A percentile compares a stretch with the other conserved stretches of the same genome.
Evolutionary conservation across 2,797 vertebrate species (phyloP).

Genomic region (Gobionotothen gibberifrons): DNA sequence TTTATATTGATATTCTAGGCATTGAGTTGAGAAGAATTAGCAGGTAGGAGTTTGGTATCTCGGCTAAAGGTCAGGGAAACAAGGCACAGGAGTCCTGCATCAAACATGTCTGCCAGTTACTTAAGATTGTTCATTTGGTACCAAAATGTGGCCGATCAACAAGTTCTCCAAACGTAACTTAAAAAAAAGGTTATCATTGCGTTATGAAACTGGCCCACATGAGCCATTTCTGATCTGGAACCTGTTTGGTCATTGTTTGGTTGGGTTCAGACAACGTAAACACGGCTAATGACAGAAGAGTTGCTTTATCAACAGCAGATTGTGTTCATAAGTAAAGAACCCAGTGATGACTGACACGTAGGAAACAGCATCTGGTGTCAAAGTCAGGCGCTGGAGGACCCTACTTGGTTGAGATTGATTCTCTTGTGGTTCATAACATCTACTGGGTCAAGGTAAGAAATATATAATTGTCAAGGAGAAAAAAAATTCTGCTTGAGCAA

Average conservation of each 20-base stretch:
- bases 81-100: neutral
- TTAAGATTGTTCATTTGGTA: neutral
- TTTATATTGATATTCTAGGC: slow-evolving; percentile 34
- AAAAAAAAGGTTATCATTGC: neutral
- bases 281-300: neutral
- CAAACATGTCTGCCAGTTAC: neutral
- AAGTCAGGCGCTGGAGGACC: neutral
- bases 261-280: neutral
- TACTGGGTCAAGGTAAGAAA: no score
- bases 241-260: neutral
- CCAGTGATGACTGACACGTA: no score
- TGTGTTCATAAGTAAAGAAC: neutral
- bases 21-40: slow-evolving; percentile 16
- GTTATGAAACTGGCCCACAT: neutral
- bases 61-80: slow-evolving; percentile 32
- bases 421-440: neutral
- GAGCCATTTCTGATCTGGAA: neutral
- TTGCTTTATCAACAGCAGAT: neutral
- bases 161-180: no score
- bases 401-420: neutral
- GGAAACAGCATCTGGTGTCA: neutral
- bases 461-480: no score
- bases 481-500: no score
- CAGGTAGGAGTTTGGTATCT: slow-evolving; percentile 7
- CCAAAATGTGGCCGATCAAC: neutral